Base-by-base conservation (phyloP, 2,888 invertebrate genomes). In the Pammene aurita region DNA sequence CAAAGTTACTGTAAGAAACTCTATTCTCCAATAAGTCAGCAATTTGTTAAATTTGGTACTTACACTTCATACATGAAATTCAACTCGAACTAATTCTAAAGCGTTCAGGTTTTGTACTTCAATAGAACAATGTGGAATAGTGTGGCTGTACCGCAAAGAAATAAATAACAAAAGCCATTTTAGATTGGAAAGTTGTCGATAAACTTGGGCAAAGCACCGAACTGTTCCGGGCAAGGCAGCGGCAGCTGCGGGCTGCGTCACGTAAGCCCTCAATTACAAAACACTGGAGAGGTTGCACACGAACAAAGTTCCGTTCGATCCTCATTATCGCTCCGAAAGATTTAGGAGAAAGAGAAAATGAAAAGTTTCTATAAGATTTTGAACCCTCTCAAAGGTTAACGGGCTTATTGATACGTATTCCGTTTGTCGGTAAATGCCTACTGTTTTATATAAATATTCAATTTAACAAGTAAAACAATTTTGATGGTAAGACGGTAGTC, bases 221-320 rank as follows among this genome's bases (percentile, higher is more conserved):
- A 87, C 82, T 88, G 88, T 89, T 89, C 85, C 82, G 79, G 81
- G 74, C 76, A 76, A 83, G 84, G 87, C 86, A 81, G 76, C 84
- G 85, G 82, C 89, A 90, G 89, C 86, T 90, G 90, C 75, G 85
- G 83, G 83, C 80, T 80, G 87, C 88, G 89, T 88, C 91, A 91
- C 91, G 90, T 91, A 91, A 91, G 89, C 87, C 89, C 87, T 88
- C 92, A 92, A 91, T 92, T 91, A 92, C 90, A 87, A 88, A 90
- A 89, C 87, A 89, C 83, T 85, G 84, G 84, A 89, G 85, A 84
- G 86, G 85, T 87, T 84, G 86, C 84, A 83, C 82, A 81, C 80
- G 82, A 86, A 85, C 86, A 88, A 91, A 90, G 86, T 90, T 90
- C 84, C 83, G 83, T 89, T 88, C 84, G 80, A 85, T 87, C 83